Conservation (phyloP, 2,113 vertebrate species). For the Zingel zingel region DNA sequence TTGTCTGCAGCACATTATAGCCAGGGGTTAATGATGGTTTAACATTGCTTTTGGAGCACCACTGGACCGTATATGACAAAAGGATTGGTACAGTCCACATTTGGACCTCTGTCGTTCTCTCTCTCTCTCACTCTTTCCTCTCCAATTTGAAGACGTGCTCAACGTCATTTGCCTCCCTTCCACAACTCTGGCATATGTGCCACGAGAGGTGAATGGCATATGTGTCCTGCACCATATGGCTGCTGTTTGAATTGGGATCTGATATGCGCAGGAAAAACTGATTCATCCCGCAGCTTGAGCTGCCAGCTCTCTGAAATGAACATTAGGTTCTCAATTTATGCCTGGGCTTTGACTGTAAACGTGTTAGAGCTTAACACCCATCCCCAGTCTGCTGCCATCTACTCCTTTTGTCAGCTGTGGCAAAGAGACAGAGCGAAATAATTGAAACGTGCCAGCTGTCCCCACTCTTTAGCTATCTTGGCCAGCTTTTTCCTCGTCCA, state of each 20-base stretch:
- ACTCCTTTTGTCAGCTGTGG: slow-evolving; percentile 77
- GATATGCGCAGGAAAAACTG: slow-evolving; percentile 67
- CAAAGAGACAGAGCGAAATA: slow-evolving; percentile 73
- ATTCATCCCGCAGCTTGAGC: slow-evolving; percentile 69
- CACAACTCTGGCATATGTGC: slow-evolving; percentile 51
- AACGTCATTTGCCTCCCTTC: slow-evolving; percentile 8
- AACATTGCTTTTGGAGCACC: slow-evolving; percentile 28
- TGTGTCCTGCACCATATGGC: slow-evolving; percentile 80
- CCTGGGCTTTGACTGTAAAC: slow-evolving; percentile 79
- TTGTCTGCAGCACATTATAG: slow-evolving; percentile 34
- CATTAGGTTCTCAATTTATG: slow-evolving; percentile 81
- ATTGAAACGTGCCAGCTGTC: slow-evolving; percentile 84
- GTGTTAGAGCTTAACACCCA: slow-evolving; percentile 80
- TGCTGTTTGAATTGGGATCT: slow-evolving; percentile 71
- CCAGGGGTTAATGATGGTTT: slow-evolving; percentile 54
- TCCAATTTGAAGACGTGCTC: slow-evolving; percentile 27
- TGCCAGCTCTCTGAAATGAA: slow-evolving; percentile 81
- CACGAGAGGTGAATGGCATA: slow-evolving; percentile 72
- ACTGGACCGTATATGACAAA: slow-evolving; percentile 27
- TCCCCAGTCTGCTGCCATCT: slow-evolving; percentile 73
- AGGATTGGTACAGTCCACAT: slow-evolving; percentile 42
- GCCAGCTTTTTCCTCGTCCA: slow-evolving; percentile 68
- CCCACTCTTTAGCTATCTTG: slow-evolving; percentile 75
- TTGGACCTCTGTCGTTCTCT: not conserved
- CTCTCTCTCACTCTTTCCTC: slow-evolving; percentile 1